Evolutionary conservation across 37 sponge, comb jelly and placozoan species (phyloP), one percentile per base, ranked within the genome.

Genomic region (Crambe crambe): DNA sequence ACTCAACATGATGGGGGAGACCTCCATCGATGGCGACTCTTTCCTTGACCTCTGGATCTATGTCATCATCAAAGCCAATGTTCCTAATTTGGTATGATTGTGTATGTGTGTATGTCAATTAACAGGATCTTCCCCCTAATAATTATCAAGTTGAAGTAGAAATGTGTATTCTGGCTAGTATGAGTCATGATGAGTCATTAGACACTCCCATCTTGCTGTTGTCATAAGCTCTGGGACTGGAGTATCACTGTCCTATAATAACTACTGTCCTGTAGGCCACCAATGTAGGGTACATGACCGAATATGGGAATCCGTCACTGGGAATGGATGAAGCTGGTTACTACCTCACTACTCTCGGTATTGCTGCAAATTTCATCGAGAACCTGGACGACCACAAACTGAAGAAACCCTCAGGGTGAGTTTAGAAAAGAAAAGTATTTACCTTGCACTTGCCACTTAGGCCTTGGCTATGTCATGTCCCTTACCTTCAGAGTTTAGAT

Each of bases 41-140:
- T 86, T 91, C 74, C 61, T 91, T 30, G 92, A 91, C 60, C 78
- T 86, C 20, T 91, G 92, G 92, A 66, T 91, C n/a, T 91, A 86
- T 44, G 80, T 83, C 44, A 61, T 78, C 54, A 60, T 91, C 58
- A 86, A 86, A 58, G 92, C 87, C 21, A 83, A 83, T 9, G 26
- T 91, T 3, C 70, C 56, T 26, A 72, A 81, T 41, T 32, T 81
- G 72, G 81, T 81, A 17, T 44, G 79, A 4, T 25, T 69, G 40
- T 26, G 25, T 20, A 62, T 26, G n/a, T n/a, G n/a, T n/a, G n/a
- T n/a, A n/a, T n/a, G n/a, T n/a, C n/a, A n/a, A n/a, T n/a, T n/a
- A n/a, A n/a, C n/a, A n/a, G n/a, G n/a, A n/a, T n/a, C n/a, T n/a
- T n/a, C n/a, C n/a, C n/a, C n/a, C n/a, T n/a, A n/a, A n/a, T n/a